phyloP scores from a whole-genome alignment of 1,140 invertebrate species.

The Hermatobates lingyangjiaoensis region DNA sequence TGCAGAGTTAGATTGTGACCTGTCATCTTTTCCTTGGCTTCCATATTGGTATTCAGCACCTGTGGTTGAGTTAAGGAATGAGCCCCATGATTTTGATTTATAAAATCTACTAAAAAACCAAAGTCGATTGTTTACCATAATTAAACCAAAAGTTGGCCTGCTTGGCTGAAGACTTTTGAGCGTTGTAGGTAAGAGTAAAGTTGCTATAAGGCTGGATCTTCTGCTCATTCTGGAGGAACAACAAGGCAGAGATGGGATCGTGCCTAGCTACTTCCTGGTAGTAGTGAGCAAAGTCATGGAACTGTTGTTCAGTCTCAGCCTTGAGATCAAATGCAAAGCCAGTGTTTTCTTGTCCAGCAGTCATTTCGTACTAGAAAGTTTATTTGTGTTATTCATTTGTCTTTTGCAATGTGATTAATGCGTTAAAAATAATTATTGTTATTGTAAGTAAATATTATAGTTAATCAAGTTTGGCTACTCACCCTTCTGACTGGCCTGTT shows the following conservation, averaged over 20 bases:
- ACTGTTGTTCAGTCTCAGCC: constrained; percentile 26
- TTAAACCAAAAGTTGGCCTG: constrained; percentile 14
- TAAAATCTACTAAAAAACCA: no score
- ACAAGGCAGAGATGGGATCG: constrained; percentile 18
- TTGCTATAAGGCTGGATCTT: constrained; percentile 12
- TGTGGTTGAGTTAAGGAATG: no score
- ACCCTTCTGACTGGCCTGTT: constrained; percentile 19
- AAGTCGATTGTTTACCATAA: no score
- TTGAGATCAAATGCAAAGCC: constrained; percentile 29
- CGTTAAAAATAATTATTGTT: background rate
- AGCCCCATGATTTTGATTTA: no score
- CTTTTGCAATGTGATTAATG: background rate
- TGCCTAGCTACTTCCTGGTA: background rate
- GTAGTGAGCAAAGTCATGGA: constrained; percentile 18
- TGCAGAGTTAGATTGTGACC: background rate
- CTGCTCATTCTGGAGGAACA: constrained; percentile 12
- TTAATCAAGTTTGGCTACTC: background rate
- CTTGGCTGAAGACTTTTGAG: constrained; percentile 16
- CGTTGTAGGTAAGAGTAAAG: constrained; percentile 14
- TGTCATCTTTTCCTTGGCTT: background rate
- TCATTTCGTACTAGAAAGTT: constrained; percentile 8
- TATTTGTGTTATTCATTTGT: background rate
- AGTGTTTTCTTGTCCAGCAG: constrained; percentile 18
- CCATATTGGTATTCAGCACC: no score
- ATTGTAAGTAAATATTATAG: background rate